A percentile compares a stretch with the other conserved stretches of the same genome.
phyloP scores from a whole-genome alignment of 2,797 vertebrate genomes.

The Cephalopachus bancanus region DNA sequence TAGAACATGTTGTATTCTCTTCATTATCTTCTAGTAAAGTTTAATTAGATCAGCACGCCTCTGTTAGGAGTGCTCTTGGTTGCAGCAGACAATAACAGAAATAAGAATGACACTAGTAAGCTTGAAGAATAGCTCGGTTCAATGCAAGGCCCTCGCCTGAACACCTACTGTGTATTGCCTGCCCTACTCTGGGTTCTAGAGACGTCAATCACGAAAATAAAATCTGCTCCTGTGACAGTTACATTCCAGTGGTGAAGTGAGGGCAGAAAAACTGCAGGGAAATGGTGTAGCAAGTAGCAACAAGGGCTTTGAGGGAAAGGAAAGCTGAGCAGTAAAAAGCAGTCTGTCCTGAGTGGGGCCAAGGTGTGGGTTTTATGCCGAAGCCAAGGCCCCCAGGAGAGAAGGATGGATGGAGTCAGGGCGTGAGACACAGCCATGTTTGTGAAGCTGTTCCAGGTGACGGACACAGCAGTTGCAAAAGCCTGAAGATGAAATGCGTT shows the following conservation, averaged over 20 bases:
- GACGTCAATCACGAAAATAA: not conserved
- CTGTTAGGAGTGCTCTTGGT: slow-evolving; percentile 25
- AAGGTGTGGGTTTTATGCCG: not conserved
- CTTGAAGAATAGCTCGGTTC: not conserved
- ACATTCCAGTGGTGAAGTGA: too few species aligned
- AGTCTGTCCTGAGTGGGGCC: not conserved
- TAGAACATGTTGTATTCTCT: not conserved
- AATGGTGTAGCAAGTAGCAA: not conserved
- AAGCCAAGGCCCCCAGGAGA: not conserved
- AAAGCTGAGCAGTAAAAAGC: not conserved
- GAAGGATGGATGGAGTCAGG: not conserved
- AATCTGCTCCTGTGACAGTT: not conserved
- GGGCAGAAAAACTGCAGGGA: not conserved
- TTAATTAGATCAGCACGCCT: slow-evolving; percentile 34
- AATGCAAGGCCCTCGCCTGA: not conserved
- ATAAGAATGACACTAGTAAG: not conserved
- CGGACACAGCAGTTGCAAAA: not conserved
- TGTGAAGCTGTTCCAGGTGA: not conserved
- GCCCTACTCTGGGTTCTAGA: not conserved
- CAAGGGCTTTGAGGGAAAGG: not conserved
- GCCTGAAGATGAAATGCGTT: not conserved
- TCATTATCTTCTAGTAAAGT: slow-evolving; percentile 28
- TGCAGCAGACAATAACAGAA: slow-evolving; percentile 1
- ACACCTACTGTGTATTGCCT: not conserved
- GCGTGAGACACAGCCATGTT: not conserved